Evolutionary conservation across 2,113 vertebrate genomes (phyloP), one percentile per base, ranked within the genome.

Genomic region (Formicarius rufipectus): DNA sequence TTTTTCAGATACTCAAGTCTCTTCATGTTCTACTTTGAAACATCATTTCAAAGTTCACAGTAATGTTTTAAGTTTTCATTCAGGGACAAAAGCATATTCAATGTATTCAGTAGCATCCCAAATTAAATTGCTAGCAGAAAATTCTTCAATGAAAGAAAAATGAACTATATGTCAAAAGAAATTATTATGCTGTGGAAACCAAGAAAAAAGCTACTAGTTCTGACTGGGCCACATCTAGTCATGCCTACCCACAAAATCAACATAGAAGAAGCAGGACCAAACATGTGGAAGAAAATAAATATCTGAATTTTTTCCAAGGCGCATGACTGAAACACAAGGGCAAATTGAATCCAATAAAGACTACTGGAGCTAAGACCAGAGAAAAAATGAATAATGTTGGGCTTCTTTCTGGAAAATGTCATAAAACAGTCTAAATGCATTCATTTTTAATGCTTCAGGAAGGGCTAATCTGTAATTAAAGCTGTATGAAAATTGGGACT

Each of bases 1-100:
- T 95, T 88, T n/a, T 90, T 81, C 73, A 72, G 24, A 83, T 91
- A 94, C 92, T 96, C 35, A 94, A 79, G 47, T 95, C 77, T 94
- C 25, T 39, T 74, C 55, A 19, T 62, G 69, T 71, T 88, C 59
- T 59, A 15, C 59, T 76, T 45, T 73, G 49, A 85, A 90, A 44
- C 2, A 73, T 19, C 40, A 77, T 87, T 91, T 96, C 15, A 8
- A 67, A 75, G 59, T 81, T 89, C 81, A 95, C 91, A 79, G 28
- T 50, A 84, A 39, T 90, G 62, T 87, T 52, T 94, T 83, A 93
- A 64, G 35, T 93, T 93, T 96, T 96, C 87, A 69, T 17, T 80
- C 50, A 94, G 63, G 69, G 62, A 22, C 39, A 91, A 96, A 71
- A 68, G 6, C 13, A 30, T 53, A 58, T 44, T 77, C 50, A 31